Conservation (phyloP, 1,140 invertebrate genomes). For the Apocrypta bakeri region DNA sequence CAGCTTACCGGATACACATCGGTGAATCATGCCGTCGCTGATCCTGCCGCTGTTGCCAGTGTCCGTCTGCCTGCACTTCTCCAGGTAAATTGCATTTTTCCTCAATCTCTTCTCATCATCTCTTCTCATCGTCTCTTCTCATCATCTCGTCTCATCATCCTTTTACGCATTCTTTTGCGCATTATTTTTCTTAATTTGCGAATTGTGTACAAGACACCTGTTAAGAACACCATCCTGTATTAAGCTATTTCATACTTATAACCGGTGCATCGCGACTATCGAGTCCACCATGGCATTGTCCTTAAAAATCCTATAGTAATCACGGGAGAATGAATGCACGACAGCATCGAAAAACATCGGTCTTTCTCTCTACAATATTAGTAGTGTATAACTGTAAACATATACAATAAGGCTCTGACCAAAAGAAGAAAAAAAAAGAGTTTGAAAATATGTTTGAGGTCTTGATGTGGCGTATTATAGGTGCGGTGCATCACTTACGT, state of each 20-base stretch:
- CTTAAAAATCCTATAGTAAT: no score
- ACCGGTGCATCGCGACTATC: no score
- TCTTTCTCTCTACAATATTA: no score
- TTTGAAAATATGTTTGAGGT: neutral
- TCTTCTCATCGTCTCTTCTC: no score
- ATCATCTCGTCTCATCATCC: no score
- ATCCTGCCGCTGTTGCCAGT: constrained; percentile 33
- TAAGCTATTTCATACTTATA: neutral
- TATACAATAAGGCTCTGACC: neutral
- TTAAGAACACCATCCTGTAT: neutral
- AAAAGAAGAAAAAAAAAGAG: neutral
- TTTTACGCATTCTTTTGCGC: neutral
- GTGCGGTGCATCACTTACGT: neutral
- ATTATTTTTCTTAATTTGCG: no score
- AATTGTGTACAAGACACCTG: neutral
- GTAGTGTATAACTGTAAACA: no score
- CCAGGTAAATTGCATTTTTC: constrained; percentile 25
- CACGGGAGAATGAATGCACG: no score
- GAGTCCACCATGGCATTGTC: no score
- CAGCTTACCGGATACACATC: constrained; percentile 50
- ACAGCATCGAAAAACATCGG: no score
- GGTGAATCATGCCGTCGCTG: constrained; percentile 56
- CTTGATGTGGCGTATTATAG: neutral
- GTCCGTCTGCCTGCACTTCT: constrained; percentile 21
- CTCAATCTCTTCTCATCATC: neutral